Base-by-base conservation (phyloP, 2,797 vertebrate genomes). In the Xerus rutilus region DNA sequence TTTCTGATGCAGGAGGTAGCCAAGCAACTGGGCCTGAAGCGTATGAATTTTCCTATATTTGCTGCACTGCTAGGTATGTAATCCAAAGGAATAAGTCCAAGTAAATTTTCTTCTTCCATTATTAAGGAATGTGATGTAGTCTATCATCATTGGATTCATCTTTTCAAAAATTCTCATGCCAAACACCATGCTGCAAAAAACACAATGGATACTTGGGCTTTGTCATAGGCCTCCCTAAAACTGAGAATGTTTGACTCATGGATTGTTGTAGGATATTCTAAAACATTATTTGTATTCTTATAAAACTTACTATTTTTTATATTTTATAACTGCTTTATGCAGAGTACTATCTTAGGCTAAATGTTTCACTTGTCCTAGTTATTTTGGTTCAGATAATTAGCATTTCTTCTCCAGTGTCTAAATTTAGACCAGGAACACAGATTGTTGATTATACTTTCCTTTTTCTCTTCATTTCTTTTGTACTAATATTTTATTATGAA, bases 1-100 rank as follows among this genome's bases (percentile, higher is more conserved):
- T 99, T 99, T 93, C 99, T 99, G 98, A 99, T 99, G 98, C 99
- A 99, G 89, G 99, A 99, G 97, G 99, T 99, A 2, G 99, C 99
- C 97, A 99, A 99, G 97, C 99, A 99, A 97, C 98, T 99, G 23
- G 99, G 99, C 39, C 99, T 99, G 32, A 99, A 99, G 98, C 99
- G 99, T 76, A 99, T 99, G 97, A 99, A 99, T 98, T 99, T 99
- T 97, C 99, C 99, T 97, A 99, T 99, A 98, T 99, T 99, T 89
- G 99, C 99, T 98, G 99, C 99, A 96, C 98, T 99, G 97, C 98
- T 99, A 94, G 99, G 99, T 99, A 97, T 98, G 97, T 96, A 17
- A 39, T 90, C 52, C 32, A 74, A 84, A 86, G 28, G 84, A 86
- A 14, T 82, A 54, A 74, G 25, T 57, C 7, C 54, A 47, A 9